phyloP scores from a whole-genome alignment of 2,113 vertebrate species.

The Thalassarche chlororhynchos region DNA sequence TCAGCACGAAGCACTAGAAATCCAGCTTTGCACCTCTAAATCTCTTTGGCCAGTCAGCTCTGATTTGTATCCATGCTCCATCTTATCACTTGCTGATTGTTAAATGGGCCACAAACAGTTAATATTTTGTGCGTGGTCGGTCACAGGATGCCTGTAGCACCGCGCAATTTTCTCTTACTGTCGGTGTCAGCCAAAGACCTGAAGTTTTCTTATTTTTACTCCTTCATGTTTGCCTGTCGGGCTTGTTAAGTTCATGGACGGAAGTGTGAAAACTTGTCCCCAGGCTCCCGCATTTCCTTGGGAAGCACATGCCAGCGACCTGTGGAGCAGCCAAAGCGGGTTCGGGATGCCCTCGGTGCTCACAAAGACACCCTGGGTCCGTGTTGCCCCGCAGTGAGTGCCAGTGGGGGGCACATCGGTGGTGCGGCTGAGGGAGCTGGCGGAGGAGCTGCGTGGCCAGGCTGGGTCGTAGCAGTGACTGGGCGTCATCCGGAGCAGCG shows the following conservation, averaged over 20 bases:
- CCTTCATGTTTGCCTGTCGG: background rate
- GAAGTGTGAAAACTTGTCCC: background rate
- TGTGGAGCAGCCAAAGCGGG: background rate
- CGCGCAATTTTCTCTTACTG: background rate
- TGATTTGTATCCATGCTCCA: background rate
- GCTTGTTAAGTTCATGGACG: background rate
- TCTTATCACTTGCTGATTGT: background rate
- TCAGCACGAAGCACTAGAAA: background rate
- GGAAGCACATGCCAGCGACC: background rate
- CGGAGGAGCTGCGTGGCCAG: background rate
- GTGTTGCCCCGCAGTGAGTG: background rate
- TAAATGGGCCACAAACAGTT: background rate
- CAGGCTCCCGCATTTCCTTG: background rate
- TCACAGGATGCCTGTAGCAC: background rate
- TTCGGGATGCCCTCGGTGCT: background rate
- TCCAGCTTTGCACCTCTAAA: background rate
- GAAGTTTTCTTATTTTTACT: background rate
- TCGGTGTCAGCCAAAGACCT: background rate
- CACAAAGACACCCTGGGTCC: background rate
- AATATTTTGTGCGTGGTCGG: background rate
- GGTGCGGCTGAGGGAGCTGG: rapidly evolving
- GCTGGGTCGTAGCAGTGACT: background rate
- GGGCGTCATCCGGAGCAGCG: background rate
- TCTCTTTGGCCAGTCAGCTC: background rate
- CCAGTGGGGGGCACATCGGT: rapidly evolving